A percentile compares a stretch with the other conserved stretches of the same genome.
These are phyloP conservation scores for Cyprinodon tularosa DNA, from an alignment of 2,113 vertebrate species.

Conservation along the genomic window DNA sequence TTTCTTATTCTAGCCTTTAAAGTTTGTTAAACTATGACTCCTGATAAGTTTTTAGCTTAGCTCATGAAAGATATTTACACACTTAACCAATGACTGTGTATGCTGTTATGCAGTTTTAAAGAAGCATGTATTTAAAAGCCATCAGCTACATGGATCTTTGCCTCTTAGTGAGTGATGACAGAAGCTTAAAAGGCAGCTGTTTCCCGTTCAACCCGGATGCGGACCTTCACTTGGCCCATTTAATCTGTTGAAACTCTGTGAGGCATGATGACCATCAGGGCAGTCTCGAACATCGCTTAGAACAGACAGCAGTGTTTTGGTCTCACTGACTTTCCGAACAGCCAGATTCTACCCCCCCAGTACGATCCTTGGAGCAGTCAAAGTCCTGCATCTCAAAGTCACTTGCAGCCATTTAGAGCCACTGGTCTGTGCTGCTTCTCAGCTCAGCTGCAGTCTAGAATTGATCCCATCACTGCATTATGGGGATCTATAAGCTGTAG, in stretches of 20 bases:
- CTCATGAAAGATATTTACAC: neutral
- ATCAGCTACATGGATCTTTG: neutral
- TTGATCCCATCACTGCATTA: slow-evolving; percentile 73
- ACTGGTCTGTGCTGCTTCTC: slow-evolving; percentile 60
- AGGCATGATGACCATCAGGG: slow-evolving; percentile 57
- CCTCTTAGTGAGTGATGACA: slow-evolving; percentile 5
- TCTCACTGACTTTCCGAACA: slow-evolving; percentile 65
- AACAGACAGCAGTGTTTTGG: slow-evolving; percentile 62
- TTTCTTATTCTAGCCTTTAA: neutral
- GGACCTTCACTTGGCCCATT: slow-evolving; percentile 58
- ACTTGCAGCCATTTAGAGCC: slow-evolving; percentile 56
- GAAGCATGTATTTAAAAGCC: neutral
- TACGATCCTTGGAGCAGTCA: slow-evolving; percentile 59
- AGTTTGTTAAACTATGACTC: neutral
- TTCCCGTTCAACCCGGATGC: slow-evolving; percentile 68
- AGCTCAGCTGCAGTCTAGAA: slow-evolving; percentile 58
- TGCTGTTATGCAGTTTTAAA: neutral
- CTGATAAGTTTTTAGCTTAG: neutral
- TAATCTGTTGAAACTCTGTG: slow-evolving; percentile 62
- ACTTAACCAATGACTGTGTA: neutral
- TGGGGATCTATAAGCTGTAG: slow-evolving; percentile 56
- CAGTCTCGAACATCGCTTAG: slow-evolving; percentile 50
- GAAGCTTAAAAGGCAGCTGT: slow-evolving; percentile 9
- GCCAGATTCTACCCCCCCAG: slow-evolving; percentile 29
- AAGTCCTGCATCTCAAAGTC: slow-evolving; percentile 68